Evolutionary conservation across 1,140 invertebrate genomes (phyloP), one percentile per base, ranked within the genome.

Genomic region (Microplitis mediator): DNA sequence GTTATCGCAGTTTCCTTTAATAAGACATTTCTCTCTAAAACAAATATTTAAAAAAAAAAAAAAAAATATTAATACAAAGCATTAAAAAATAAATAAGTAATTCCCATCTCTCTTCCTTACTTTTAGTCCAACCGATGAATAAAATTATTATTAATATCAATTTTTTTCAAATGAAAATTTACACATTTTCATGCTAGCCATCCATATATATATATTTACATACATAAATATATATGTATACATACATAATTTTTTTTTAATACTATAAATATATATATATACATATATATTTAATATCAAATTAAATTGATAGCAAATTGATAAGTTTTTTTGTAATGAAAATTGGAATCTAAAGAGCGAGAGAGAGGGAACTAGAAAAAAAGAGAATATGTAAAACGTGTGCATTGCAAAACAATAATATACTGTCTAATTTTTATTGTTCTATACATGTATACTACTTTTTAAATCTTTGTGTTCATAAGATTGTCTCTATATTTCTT

Each of bases 1-100:
- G 77, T 87, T 87, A 85, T 85, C 81, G 81, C 80, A 73, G 67
- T 74, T 74, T 74, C 67, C 66, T 65, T 70, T 69, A 45, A 45
- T 45, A 74, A 69, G 62, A 69, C 67, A 52, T 74, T 69, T 69
- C 54, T 65, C 39, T 66, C 35, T 39, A 31, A 58, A 64, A 54
- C 34, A 67, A 71, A 71, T 11, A 45, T 45, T 45, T 5, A 9
- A 32, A 36, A 74, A 74, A 73, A 73, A 13, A 31, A 14, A 54
- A 16, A 65, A 13, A 39, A n/a, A 39, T 68, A 56, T 34, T 56
- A 23, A 56, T 50, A 51, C 45, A 23, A 50, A 11, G 11, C 14
- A 23, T 51, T 54, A 39, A 58, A 31, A 56, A 32, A 74, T 56
- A 74, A 32, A 64, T 60, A 52, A 54, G 9, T 64, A 52, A 9